phyloP scores from a whole-genome alignment of 1,140 invertebrate genomes.

The Drosophila guanche region DNA sequence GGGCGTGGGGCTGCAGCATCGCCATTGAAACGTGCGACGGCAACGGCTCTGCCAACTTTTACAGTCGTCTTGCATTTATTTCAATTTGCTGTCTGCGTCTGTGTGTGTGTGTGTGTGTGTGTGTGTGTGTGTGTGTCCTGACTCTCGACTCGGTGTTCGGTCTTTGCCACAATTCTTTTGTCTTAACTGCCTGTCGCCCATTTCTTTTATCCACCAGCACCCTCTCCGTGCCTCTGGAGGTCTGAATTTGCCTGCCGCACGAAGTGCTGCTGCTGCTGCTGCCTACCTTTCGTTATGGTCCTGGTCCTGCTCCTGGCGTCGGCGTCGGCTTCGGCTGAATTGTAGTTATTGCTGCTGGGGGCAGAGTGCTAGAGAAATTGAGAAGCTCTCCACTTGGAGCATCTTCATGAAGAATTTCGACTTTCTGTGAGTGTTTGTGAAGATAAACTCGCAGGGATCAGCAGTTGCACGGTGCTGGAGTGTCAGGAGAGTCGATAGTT shows the following conservation, averaged over 20 bases:
- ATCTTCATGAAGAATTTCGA: constrained; percentile 4
- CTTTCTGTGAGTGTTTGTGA: too few relatives aligned
- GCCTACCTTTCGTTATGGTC: constrained; percentile 11
- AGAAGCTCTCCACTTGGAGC: constrained; percentile 45
- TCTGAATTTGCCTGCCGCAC: constrained; percentile 63
- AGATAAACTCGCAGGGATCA: constrained; percentile 7
- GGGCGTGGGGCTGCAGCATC: background rate
- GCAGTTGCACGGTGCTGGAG: constrained; percentile 4
- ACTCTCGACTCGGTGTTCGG: constrained; percentile 5
- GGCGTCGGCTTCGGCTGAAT: constrained; percentile 23
- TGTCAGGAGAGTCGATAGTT: background rate
- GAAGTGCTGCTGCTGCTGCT: constrained; percentile 38
- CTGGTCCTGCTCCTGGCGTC: background rate
- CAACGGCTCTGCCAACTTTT: constrained; percentile 75
- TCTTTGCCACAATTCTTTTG: constrained; percentile 70
- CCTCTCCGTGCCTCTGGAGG: background rate
- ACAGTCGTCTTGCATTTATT: constrained; percentile 79
- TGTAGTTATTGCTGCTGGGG: constrained; percentile 39
- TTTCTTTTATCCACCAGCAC: constrained; percentile 18
- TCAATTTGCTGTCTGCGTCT: constrained; percentile 70
- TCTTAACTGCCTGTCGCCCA: constrained; percentile 65
- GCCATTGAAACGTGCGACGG: background rate
- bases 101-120: constrained; percentile 26
- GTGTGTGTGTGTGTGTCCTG: constrained; percentile 31
- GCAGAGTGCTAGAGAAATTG: constrained; percentile 41